These are phyloP conservation scores for Cephus runcator DNA, from an alignment of 2,888 invertebrate species.

Conservation along the genomic window DNA sequence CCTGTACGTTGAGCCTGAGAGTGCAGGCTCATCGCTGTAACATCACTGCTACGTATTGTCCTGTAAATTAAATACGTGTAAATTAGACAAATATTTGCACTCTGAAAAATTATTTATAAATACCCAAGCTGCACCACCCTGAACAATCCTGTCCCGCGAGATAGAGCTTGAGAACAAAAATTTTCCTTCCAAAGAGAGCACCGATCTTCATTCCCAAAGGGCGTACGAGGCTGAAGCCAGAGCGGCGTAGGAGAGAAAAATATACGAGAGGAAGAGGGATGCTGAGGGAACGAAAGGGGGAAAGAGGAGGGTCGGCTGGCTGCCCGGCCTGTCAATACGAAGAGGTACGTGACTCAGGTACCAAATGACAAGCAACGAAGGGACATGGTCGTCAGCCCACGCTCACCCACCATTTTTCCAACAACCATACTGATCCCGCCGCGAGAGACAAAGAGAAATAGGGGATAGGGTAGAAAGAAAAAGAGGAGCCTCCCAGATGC, in stretches of 20 bases:
- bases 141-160: not conserved
- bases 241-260: not conserved
- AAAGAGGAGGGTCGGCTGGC: slow-evolving; percentile 27
- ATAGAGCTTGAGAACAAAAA: not conserved
- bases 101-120: not conserved
- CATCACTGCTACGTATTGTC: slow-evolving; percentile 46
- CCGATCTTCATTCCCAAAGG: not conserved
- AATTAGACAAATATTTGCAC: not conserved
- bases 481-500: slow-evolving; percentile 13
- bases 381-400: not conserved
- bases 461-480: slow-evolving; percentile 14
- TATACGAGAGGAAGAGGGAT: not conserved
- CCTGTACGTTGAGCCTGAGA: slow-evolving; percentile 49
- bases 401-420: slow-evolving; percentile 13
- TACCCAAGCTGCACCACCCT: not conserved
- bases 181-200: not conserved
- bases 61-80: slow-evolving; percentile 31
- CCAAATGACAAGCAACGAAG: slow-evolving; percentile 45
- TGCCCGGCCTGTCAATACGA: slow-evolving; percentile 61
- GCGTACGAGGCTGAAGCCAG: not conserved
- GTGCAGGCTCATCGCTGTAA: slow-evolving; percentile 57
- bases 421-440: slow-evolving; percentile 24
- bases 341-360: slow-evolving; percentile 61
- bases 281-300: slow-evolving; percentile 12
- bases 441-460: slow-evolving; percentile 12